phyloP scores from a whole-genome alignment of 2,113 vertebrate species.

The Oryzias curvinotus region DNA sequence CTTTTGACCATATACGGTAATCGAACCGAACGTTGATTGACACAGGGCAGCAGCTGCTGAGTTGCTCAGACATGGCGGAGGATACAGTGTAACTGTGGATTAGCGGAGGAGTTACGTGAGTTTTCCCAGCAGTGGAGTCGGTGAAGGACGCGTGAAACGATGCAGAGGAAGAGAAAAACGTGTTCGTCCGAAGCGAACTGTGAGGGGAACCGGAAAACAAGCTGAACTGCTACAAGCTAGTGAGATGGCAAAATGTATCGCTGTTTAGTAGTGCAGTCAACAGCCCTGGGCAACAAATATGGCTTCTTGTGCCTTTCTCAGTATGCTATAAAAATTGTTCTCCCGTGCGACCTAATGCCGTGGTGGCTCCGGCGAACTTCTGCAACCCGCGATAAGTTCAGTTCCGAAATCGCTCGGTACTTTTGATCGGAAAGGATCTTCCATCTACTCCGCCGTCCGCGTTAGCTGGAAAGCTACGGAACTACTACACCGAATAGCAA shows the following conservation, averaged over 20 bases:
- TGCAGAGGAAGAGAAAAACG: constrained; percentile 49
- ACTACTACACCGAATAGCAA: constrained; percentile 76
- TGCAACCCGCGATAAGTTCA: constrained; percentile 66
- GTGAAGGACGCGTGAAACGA: constrained; percentile 46
- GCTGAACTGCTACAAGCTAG: constrained; percentile 54
- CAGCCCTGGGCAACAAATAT: constrained; percentile 87
- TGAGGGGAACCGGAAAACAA: constrained; percentile 47
- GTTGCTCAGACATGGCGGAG: constrained; percentile 84
- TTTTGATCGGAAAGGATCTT: constrained; percentile 62
- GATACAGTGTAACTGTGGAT: constrained; percentile 74
- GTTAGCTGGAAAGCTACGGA: constrained; percentile 77
- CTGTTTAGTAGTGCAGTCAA: constrained; percentile 83
- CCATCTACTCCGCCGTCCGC: constrained; percentile 52
- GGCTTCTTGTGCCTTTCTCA: constrained; percentile 83
- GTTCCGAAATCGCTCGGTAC: constrained; percentile 68
- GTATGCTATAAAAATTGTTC: constrained; percentile 75
- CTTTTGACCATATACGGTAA: constrained; percentile 73
- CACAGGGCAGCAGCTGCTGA: constrained; percentile 82
- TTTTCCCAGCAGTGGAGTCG: constrained; percentile 68
- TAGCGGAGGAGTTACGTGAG: constrained; percentile 75
- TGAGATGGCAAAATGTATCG: constrained; percentile 77
- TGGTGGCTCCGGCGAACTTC: constrained; percentile 74
- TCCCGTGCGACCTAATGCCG: constrained; percentile 65
- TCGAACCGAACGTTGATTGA: constrained; percentile 75
- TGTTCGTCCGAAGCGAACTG: constrained; percentile 34